Evolutionary conservation across 2,797 vertebrate species (phyloP), one percentile per base, ranked within the genome.

Genomic region (Argya squamiceps): DNA sequence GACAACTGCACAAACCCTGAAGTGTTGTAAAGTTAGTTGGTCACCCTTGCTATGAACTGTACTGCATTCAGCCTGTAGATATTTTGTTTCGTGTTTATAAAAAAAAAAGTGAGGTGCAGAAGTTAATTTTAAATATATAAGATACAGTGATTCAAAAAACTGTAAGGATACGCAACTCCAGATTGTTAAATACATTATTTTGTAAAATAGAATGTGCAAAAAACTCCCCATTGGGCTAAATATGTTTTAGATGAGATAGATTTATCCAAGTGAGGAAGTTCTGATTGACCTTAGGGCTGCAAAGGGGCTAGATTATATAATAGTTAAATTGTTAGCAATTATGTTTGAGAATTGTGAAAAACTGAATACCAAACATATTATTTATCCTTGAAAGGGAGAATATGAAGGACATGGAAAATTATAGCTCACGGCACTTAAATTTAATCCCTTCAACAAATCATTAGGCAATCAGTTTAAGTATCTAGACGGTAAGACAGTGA

Each of bases 381-480:
- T 96, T 93, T 91, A 81, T 65, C 59, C 43, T 76, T 95, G 49
- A 68, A 84, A 76, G 16, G 14, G 10, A 82, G 30, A 77, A 41
- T 70, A 80, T 64, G 37, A 58, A 92, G 53, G 77, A 64, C 80
- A 55, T 68, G 19, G 53, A 78, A 91, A 93, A 91, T 91, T 93
- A 88, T 86, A 84, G 44, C n/a, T 88, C 62, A 68, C 2, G 7
- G 46, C 65, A 81, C 74, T 91, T 70, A 81, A 89, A 94, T 84
- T 80, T 88, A 91, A 84, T 86, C 21, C 44, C 39, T 81, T 60
- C 44, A 91, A 88, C 44, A 91, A 92, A 91, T 86, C 65, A 86
- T 92, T 89, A 86, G 26, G 23, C 41, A 93, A 83, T 81, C 84
- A 91, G 37, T 78, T 86, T 81, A 93, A 93, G 77, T 59, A 74